A percentile compares a stretch with the other conserved stretches of the same genome.
Conservation (phyloP, 1,140 invertebrate genomes). For the Leguminivora glycinivorella region DNA sequence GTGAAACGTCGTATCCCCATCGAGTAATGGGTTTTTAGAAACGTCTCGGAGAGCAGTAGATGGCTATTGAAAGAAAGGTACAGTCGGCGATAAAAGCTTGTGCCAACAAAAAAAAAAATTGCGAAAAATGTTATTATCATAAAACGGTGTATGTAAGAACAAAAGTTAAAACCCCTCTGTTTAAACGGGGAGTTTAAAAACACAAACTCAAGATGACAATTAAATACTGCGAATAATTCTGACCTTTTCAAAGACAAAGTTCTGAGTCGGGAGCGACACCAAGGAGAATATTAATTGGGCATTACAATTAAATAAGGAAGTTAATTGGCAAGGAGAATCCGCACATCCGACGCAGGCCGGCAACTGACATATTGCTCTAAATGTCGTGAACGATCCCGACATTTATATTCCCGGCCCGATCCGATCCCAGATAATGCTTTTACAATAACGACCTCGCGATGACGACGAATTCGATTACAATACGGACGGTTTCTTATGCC, state of each 20-base stretch:
- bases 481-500: constrained; percentile 42
- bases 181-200: not conserved
- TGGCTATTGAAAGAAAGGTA: too few relatives aligned
- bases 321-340: constrained; percentile 25
- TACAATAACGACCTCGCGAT: constrained; percentile 66
- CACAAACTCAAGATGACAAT: not conserved
- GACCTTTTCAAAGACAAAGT: constrained; percentile 4
- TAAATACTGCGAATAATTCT: not conserved
- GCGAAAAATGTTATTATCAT: too few relatives aligned
- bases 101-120: too few relatives aligned
- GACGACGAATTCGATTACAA: constrained; percentile 60
- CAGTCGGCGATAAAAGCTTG: too few relatives aligned
- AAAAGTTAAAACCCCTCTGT: not conserved
- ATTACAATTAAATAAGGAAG: constrained; percentile 25
- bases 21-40: too few relatives aligned
- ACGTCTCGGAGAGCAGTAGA: too few relatives aligned
- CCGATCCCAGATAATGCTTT: constrained; percentile 69
- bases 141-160: not conserved
- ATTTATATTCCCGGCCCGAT: constrained; percentile 65
- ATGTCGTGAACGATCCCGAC: constrained; percentile 48
- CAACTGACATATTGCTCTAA: constrained; percentile 65
- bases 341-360: constrained; percentile 35
- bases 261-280: not conserved
- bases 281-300: constrained; percentile 18
- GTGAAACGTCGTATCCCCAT: too few relatives aligned